phyloP scores from a whole-genome alignment of 1,140 invertebrate species.

The Eupristina koningsbergeri region DNA sequence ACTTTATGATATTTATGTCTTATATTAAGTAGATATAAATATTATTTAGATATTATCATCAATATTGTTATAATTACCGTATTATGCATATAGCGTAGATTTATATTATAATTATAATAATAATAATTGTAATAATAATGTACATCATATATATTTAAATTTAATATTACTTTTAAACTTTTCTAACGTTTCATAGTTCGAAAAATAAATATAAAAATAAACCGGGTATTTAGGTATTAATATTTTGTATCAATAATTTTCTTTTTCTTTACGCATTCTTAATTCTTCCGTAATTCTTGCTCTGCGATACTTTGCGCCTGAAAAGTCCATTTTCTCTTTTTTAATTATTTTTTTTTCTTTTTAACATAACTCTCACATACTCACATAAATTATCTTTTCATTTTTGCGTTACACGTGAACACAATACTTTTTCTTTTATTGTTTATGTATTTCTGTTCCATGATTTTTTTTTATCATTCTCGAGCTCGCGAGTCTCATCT shows the following conservation, averaged over 20 bases:
- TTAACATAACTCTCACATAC: constrained; percentile 27
- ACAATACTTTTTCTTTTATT: constrained; percentile 43
- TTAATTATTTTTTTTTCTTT: constrained; percentile 44
- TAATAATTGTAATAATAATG: constrained; percentile 61
- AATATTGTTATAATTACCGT: constrained; percentile 60
- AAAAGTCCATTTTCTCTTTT: constrained; percentile 46
- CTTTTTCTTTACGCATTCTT: constrained; percentile 50
- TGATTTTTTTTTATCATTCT: constrained; percentile 32
- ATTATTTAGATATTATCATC: constrained; percentile 59
- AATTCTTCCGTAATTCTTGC: constrained; percentile 24
- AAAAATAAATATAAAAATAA: constrained; percentile 76
- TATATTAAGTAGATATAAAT: constrained; percentile 45
- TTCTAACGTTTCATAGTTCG: constrained; percentile 75
- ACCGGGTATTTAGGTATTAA: constrained; percentile 75
- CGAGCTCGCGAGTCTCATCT: constrained; percentile 38
- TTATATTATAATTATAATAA: constrained; percentile 54
- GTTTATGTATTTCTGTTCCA: constrained; percentile 24
- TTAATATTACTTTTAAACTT: constrained; percentile 74
- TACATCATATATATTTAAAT: constrained; percentile 68
- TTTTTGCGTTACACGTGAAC: constrained; percentile 5
- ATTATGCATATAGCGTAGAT: constrained; percentile 53
- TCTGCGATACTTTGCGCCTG: constrained; percentile 21
- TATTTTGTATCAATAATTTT: constrained; percentile 74
- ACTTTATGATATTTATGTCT: constrained; percentile 45
- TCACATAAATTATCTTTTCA: constrained; percentile 45